These are phyloP conservation scores for Spizella passerina DNA, from an alignment of 2,797 vertebrate genomes.

Conservation along the genomic window DNA sequence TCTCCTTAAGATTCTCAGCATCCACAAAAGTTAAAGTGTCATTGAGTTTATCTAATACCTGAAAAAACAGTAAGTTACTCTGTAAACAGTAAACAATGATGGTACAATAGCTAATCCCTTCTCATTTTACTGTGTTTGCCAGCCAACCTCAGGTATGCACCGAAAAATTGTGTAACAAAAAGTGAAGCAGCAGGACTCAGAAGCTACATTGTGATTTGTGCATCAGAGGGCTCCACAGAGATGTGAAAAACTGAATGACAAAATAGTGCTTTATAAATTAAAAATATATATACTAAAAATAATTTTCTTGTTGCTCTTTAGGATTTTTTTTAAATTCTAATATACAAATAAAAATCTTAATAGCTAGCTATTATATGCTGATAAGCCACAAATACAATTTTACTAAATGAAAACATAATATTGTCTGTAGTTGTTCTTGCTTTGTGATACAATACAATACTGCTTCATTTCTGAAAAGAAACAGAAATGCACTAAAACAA, in stretches of 20 bases:
- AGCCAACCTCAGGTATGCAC: neutral
- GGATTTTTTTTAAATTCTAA: too few relatives aligned
- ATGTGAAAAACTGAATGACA: neutral
- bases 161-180: neutral
- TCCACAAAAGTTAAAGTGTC: constrained; percentile 77
- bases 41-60: constrained; percentile 77
- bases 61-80: constrained; percentile 12
- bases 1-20: constrained; percentile 69
- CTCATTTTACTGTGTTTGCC: neutral
- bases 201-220: neutral
- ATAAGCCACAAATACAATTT: neutral
- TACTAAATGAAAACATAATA: neutral
- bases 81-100: neutral
- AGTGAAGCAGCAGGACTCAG: neutral
- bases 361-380: neutral
- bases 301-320: neutral
- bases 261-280: neutral
- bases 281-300: neutral
- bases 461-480: neutral
- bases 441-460: neutral
- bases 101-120: neutral
- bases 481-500: neutral
- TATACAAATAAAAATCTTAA: neutral
- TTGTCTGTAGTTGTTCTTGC: neutral
- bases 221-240: neutral